These are phyloP conservation scores for Spodoptera litura DNA, from an alignment of 1,140 invertebrate genomes.

Conservation along the genomic window DNA sequence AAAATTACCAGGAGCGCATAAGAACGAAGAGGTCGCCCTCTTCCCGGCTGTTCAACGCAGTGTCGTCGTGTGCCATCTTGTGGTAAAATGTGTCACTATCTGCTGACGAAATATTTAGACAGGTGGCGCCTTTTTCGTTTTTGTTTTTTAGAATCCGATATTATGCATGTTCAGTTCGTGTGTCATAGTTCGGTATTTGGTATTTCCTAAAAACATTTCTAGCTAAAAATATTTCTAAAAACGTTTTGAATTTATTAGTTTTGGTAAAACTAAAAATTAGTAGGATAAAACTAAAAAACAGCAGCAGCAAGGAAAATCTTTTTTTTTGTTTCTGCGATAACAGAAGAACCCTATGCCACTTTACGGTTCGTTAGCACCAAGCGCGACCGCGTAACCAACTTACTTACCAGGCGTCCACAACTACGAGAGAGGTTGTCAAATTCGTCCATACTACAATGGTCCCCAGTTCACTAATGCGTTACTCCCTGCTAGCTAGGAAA, in stretches of 20 bases:
- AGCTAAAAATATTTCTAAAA: too few relatives aligned
- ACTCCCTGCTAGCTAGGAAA: conserved; percentile 55
- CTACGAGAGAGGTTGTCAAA: conserved; percentile 58
- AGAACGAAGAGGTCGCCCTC: conserved; percentile 11
- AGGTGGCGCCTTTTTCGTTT: conserved; percentile 41
- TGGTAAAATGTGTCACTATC: conserved; percentile 23
- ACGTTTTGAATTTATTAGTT: not conserved
- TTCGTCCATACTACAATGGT: conserved; percentile 59
- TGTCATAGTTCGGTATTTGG: not conserved
- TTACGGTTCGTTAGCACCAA: conserved; percentile 56
- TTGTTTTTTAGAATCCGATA: not conserved
- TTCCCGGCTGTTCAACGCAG: conserved; percentile 11
- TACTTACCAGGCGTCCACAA: conserved; percentile 72
- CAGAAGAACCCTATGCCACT: conserved; percentile 31
- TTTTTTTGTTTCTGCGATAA: conserved; percentile 13
- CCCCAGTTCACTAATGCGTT: conserved; percentile 57
- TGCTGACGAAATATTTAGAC: conserved; percentile 15
- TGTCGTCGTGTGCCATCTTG: conserved; percentile 29
- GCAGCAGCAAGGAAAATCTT: conserved; percentile 14
- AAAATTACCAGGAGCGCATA: conserved; percentile 46
- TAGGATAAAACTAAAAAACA: conserved; percentile 3
- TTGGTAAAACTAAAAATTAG: not conserved
- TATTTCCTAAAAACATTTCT: not conserved
- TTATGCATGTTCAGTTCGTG: not conserved
- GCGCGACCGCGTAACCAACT: conserved; percentile 68